Evolutionary conservation across 2,888 invertebrate genomes (phyloP).

Genomic region (Nasonovia ribisnigri): DNA sequence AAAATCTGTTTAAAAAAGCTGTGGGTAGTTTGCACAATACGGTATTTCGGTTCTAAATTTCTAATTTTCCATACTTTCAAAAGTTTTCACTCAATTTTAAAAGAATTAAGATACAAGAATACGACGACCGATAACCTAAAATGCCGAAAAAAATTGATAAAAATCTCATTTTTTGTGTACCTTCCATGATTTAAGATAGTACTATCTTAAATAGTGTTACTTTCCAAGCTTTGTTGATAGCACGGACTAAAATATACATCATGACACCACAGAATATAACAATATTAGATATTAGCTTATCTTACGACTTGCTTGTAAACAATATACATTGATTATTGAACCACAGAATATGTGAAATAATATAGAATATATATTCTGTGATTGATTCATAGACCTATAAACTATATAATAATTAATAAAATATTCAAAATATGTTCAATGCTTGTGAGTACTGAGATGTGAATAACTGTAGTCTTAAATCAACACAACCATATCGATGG

Average conservation of each 20-base stretch:
- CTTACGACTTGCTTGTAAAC: no score
- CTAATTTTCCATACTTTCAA: not conserved
- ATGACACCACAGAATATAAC: no score
- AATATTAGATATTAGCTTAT: no score
- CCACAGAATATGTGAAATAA: no score
- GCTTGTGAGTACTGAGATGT: not conserved
- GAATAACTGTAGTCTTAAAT: not conserved
- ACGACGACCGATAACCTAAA: not conserved
- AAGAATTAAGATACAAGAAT: not conserved
- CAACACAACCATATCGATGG: not conserved
- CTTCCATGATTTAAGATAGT: not conserved
- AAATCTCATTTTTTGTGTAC: not conserved
- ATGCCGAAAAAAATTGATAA: not conserved
- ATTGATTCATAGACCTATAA: no score
- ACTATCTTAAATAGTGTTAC: no score
- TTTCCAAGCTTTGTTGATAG: not conserved
- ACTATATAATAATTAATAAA: no score
- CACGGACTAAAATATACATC: no score
- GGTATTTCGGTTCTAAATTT: not conserved
- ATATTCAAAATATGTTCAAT: no score
- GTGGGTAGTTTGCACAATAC: not conserved
- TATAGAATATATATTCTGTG: no score
- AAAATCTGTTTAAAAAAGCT: not conserved
- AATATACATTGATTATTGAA: no score
- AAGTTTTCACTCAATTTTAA: not conserved